Evolutionary conservation across 1,140 invertebrate genomes (phyloP).

Genomic region (Pissodes strobi): DNA sequence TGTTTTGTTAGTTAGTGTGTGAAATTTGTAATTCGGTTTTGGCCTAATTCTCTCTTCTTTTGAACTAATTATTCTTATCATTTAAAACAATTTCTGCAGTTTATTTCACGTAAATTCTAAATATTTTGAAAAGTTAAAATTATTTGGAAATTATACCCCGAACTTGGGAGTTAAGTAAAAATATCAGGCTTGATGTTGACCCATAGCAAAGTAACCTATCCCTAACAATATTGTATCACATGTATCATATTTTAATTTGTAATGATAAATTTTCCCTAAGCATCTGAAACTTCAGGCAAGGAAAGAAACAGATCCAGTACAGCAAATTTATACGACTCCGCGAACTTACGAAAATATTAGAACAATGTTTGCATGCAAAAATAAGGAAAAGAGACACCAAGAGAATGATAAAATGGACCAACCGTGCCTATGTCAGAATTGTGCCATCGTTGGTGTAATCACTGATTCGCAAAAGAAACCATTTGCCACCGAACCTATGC

Average conservation of each 20-base stretch:
- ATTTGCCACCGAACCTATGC: constrained; percentile 33
- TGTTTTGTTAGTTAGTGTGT: no score
- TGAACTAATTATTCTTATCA: no score
- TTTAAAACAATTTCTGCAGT: no score
- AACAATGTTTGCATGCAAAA: constrained; percentile 35
- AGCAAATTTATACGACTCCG: constrained; percentile 40
- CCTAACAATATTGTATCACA: background rate
- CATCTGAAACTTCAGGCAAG: background rate
- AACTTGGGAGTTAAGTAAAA: no score
- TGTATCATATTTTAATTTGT: no score
- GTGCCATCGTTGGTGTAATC: constrained; percentile 41
- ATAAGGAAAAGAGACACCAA: constrained; percentile 30
- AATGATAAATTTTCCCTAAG: no score
- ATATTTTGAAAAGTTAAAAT: no score
- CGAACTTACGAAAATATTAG: constrained; percentile 35
- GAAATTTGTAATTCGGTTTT: no score
- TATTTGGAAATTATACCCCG: no score
- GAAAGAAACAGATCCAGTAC: constrained; percentile 1
- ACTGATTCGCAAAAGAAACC: constrained; percentile 44
- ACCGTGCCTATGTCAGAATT: constrained; percentile 44
- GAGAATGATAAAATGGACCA: constrained; percentile 23
- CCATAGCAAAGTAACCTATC: background rate
- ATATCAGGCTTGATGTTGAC: no score
- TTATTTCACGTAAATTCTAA: no score
- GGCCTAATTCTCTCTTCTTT: no score